A percentile compares a stretch with the other conserved stretches of the same genome.
Conservation (phyloP, 2,113 vertebrate species). For the Narcine bancroftii region DNA sequence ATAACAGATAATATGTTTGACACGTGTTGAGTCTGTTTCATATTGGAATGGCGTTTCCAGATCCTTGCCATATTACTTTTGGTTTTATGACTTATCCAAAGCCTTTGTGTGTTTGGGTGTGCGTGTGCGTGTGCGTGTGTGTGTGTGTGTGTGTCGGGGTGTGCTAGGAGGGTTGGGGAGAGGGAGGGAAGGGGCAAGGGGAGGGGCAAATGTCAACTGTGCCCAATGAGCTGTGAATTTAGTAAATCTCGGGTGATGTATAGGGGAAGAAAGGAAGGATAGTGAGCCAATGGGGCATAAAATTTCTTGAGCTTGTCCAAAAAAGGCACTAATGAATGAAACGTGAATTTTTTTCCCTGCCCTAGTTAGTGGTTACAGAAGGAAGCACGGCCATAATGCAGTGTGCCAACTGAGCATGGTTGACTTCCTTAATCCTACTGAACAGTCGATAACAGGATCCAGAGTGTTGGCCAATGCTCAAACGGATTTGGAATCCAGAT, state of each 20-base stretch:
- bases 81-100: conserved; percentile 37
- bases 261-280: neutral
- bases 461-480: neutral
- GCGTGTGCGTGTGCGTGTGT: neutral
- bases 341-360: conserved; percentile 28
- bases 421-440: conserved; percentile 24
- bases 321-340: conserved; percentile 11
- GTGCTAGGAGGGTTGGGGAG: neutral
- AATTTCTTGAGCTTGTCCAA: conserved; percentile 23
- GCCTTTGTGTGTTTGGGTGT: conserved; percentile 26
- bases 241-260: conserved; percentile 20
- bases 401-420: conserved; percentile 32
- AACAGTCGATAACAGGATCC: conserved; percentile 16
- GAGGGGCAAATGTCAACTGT: neutral
- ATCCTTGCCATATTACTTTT: conserved; percentile 38
- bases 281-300: neutral
- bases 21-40: conserved; percentile 36
- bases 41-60: conserved; percentile 38
- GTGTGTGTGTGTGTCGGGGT: neutral
- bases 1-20: conserved; percentile 37
- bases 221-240: conserved; percentile 38
- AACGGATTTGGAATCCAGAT: neutral
- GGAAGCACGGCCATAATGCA: neutral
- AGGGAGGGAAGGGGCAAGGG: neutral
- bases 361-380: conserved; percentile 2